Percentiles rank a stretch among this genome's conserved stretches.
Evolutionary conservation across 2,113 vertebrate genomes (phyloP).

Genomic region (Regulus satrapa): DNA sequence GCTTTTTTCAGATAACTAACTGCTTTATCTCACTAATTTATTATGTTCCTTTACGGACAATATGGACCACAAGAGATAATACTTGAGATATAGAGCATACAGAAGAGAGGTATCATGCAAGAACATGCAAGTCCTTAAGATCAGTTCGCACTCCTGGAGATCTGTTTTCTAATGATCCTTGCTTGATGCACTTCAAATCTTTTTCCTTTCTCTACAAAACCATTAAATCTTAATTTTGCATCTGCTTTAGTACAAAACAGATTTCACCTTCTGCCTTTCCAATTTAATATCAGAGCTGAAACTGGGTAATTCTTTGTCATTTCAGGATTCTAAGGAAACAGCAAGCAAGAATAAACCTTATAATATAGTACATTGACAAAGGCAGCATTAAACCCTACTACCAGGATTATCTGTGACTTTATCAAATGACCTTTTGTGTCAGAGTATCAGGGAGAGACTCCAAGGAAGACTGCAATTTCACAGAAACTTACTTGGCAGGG

Average conservation of each 20-base stretch:
- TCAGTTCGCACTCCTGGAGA: background rate
- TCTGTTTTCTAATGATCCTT: background rate
- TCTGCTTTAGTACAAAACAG: background rate
- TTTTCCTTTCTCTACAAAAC: background rate
- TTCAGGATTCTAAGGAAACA: background rate
- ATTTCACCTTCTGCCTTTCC: background rate
- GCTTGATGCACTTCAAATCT: background rate
- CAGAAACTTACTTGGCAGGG: background rate
- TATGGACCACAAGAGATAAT: background rate
- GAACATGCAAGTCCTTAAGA: background rate
- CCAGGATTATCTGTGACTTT: background rate
- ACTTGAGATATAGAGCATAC: background rate
- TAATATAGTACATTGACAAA: background rate
- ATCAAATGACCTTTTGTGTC: background rate
- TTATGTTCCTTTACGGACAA: background rate
- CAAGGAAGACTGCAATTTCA: background rate
- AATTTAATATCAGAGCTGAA: background rate
- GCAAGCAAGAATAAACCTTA: background rate
- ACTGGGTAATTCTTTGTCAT: background rate
- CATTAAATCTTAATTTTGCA: background rate
- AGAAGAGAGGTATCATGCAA: background rate
- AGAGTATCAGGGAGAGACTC: background rate
- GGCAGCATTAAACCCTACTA: background rate
- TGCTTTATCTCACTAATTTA: background rate
- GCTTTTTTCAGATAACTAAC: background rate